A percentile compares a stretch with the other conserved stretches of the same genome.
These are phyloP conservation scores for Brachyhypopomus gauderio DNA, from an alignment of 2,113 vertebrate genomes.

Conservation along the genomic window DNA sequence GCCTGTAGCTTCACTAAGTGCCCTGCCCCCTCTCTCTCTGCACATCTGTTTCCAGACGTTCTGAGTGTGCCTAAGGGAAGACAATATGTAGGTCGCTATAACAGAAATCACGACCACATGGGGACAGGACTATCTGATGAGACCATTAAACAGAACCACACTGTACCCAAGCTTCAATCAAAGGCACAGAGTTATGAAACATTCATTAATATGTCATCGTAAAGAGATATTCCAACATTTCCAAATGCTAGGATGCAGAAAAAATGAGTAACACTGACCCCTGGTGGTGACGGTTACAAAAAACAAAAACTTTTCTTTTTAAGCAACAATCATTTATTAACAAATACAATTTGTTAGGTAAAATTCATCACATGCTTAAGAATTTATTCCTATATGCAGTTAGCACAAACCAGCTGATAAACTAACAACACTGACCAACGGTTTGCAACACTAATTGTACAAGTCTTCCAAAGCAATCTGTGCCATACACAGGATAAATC, in stretches of 20 bases:
- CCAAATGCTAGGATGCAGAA: neutral
- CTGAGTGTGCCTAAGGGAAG: slow-evolving; percentile 13
- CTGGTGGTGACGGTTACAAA: slow-evolving; percentile 30
- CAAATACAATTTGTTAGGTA: neutral
- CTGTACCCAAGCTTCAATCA: slow-evolving; percentile 1
- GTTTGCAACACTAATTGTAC: neutral
- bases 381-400: neutral
- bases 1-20: slow-evolving; percentile 24
- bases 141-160: slow-evolving; percentile 21
- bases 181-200: slow-evolving; percentile 26
- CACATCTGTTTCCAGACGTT: slow-evolving; percentile 48
- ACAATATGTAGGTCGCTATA: slow-evolving; percentile 52
- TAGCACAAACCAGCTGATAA: neutral
- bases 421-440: neutral
- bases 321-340: neutral
- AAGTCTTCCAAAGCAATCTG: too few species aligned
- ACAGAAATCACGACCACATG: slow-evolving; percentile 47
- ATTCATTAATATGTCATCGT: slow-evolving; percentile 8
- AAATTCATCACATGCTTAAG: neutral
- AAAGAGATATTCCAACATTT: slow-evolving; percentile 22
- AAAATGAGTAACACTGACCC: slow-evolving; percentile 39
- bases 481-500: too few species aligned
- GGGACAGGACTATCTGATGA: slow-evolving; percentile 25
- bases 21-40: slow-evolving; percentile 16
- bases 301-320: neutral